Evolutionary conservation across 2,888 invertebrate genomes (phyloP), one percentile per base, ranked within the genome.

Genomic region (Ichneumoninae sp.): DNA sequence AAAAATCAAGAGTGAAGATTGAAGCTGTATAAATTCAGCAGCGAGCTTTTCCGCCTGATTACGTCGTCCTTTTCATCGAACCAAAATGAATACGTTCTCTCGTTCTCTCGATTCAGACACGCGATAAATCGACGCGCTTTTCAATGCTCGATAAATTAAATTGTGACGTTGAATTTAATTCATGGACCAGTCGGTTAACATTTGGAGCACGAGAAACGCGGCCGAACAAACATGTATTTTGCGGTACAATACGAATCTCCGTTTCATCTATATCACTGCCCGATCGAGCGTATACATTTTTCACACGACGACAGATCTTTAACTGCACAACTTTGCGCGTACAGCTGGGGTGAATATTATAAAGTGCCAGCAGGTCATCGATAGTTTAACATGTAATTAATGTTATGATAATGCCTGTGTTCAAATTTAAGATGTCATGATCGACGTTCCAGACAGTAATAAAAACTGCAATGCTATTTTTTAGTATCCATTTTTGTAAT

Each of bases 101-200:
- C 44, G 22, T 16, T 44, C 26, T 44, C 44, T 10, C 44, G 13
- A 44, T n/a, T 52, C 50, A 6, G 3, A 47, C 13, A 44, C 10
- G 36, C 26, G 40, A 30, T 4, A 68, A 22, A n/a, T 33, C 50
- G 68, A 13, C 50, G 77, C 13, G 47, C 40, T 69, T 78, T 69
- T 70, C 60, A 30, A 60, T 78, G 16, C 19, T 19, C 47, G n/a
- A 69, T 78, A 63, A 69, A 78, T 69, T 54, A 69, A 78, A 69
- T 69, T 54, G 77, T 44, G 60, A 69, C 60, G 60, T 47, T n/a
- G 54, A 57, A 7, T 26, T 60, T 47, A 69, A 78, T 70, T 78
- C 47, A 63, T 30, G 47, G 60, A 60, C 36, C 52, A 69, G 60
- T 78, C 33, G 60, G 13, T 78, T 60, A 47, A 22, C 33, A 60